phyloP scores from a whole-genome alignment of 1,140 invertebrate species.

The Caenorhabditis remanei region DNA sequence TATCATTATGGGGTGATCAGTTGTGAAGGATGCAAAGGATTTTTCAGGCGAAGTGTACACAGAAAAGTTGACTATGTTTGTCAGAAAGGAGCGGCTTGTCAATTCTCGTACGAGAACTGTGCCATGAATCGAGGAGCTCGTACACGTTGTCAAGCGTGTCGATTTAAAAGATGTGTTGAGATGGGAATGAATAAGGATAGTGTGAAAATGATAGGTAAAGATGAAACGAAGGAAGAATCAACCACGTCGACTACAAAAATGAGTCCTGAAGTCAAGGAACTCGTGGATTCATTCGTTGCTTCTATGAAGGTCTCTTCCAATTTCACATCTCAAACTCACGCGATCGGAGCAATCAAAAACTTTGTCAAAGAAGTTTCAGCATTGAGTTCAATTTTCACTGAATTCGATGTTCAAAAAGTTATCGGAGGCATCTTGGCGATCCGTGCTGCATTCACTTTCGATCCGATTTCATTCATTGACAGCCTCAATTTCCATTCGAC shows the following conservation, averaged over 20 bases:
- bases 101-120: conserved; percentile 10
- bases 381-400: not conserved
- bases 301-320: not conserved
- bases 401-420: not conserved
- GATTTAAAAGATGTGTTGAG: not conserved
- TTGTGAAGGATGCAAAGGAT: conserved; percentile 81
- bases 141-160: conserved; percentile 29
- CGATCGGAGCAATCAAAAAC: not conserved
- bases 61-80: conserved; percentile 2
- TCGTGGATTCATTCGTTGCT: not conserved
- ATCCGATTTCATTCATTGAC: not conserved
- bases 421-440: not conserved
- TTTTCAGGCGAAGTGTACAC: conserved; percentile 15
- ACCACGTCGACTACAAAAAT: not conserved
- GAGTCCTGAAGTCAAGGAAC: not conserved
- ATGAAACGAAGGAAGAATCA: not conserved
- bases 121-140: not conserved
- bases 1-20: conserved; percentile 83
- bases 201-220: not conserved
- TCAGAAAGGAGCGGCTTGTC: not conserved
- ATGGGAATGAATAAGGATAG: conserved; percentile 23
- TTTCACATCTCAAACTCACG: not conserved
- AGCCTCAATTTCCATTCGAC: not conserved
- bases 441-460: conserved; percentile 31
- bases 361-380: not conserved